These are phyloP conservation scores for Anolis apletophallus DNA, from an alignment of 2,797 vertebrate species.

Conservation along the genomic window DNA sequence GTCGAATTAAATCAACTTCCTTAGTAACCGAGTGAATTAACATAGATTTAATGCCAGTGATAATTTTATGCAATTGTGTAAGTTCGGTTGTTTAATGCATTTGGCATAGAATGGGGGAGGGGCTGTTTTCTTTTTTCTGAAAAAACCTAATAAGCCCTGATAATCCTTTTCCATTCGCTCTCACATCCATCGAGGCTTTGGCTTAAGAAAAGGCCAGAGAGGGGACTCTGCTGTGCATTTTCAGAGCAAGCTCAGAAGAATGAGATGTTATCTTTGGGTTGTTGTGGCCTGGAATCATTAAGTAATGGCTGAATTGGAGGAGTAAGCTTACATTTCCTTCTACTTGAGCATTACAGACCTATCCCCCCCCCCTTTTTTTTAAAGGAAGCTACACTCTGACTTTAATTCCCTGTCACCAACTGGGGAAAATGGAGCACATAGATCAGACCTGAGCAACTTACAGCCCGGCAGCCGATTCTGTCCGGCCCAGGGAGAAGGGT, in stretches of 20 bases:
- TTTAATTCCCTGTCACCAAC: background rate
- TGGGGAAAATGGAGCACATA: background rate
- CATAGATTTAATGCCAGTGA: conserved; percentile 72
- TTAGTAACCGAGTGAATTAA: conserved; percentile 66
- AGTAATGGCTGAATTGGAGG: conserved; percentile 28
- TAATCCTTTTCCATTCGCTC: conserved; percentile 58
- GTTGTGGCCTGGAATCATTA: conserved; percentile 46
- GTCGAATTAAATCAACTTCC: conserved; percentile 68
- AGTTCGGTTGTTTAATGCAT: conserved; percentile 66
- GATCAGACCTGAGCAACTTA: too few relatives aligned
- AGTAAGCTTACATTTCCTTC: conserved; percentile 25
- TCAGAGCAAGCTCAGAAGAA: conserved; percentile 29
- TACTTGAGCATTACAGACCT: background rate
- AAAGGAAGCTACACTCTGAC: too few relatives aligned
- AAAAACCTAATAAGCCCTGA: conserved; percentile 58
- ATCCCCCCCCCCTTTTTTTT: too few relatives aligned
- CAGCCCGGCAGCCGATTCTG: too few relatives aligned
- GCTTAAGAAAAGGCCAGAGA: conserved; percentile 51
- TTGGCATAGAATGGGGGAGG: conserved; percentile 51
- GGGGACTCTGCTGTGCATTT: conserved; percentile 35
- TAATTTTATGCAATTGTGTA: conserved; percentile 72
- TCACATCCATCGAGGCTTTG: conserved; percentile 42
- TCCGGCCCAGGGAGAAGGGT: too few relatives aligned
- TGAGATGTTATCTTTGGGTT: conserved; percentile 33
- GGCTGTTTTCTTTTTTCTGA: conserved; percentile 62